Evolutionary conservation across 1,140 invertebrate genomes (phyloP).

Genomic region (Zaprionus gabonicus): DNA sequence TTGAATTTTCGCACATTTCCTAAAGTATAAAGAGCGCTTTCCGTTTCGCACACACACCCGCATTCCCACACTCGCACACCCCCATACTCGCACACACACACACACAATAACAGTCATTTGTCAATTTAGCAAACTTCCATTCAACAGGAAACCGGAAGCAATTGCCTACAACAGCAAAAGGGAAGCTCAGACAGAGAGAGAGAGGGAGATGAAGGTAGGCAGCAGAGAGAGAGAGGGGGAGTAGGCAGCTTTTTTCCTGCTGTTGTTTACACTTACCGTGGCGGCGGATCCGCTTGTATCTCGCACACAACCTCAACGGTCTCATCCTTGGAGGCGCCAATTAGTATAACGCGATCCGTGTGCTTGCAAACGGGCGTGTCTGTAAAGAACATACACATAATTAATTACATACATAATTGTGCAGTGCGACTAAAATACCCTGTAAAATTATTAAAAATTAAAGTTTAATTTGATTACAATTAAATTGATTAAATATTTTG

Average conservation of each 20-base stretch:
- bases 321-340: constrained; percentile 93
- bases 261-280: constrained; percentile 84
- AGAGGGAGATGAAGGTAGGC: too few species aligned
- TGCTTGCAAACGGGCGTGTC: constrained; percentile 92
- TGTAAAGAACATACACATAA: constrained; percentile 84
- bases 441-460: constrained; percentile 1
- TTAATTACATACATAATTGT: background rate
- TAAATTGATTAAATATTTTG: too few species aligned
- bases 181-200: background rate
- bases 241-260: constrained; percentile 7
- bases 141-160: constrained; percentile 79
- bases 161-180: constrained; percentile 69
- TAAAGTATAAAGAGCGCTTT: constrained; percentile 72
- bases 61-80: constrained; percentile 7
- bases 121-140: constrained; percentile 78
- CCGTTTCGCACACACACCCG: constrained; percentile 38
- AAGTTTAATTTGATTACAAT: background rate
- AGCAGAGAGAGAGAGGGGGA: background rate
- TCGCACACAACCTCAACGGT: constrained; percentile 92
- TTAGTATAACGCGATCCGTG: constrained; percentile 90
- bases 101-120: constrained; percentile 73
- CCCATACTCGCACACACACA: constrained; percentile 8
- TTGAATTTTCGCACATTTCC: constrained; percentile 76
- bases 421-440: background rate
- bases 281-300: constrained; percentile 94